phyloP scores from a whole-genome alignment of 2,113 vertebrate genomes.

The Nettapus auritus region DNA sequence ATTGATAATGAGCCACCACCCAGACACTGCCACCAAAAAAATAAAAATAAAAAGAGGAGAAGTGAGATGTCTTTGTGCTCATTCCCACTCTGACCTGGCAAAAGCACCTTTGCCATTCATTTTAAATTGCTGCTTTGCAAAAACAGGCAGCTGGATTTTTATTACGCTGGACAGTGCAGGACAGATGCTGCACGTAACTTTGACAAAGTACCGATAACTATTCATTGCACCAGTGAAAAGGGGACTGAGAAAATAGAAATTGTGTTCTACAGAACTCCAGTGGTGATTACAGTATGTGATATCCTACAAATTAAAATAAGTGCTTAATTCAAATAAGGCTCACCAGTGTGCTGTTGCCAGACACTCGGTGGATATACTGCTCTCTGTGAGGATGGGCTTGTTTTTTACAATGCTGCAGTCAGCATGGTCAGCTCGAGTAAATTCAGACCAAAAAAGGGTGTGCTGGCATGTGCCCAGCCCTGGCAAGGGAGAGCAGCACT shows the following conservation, averaged over 20 bases:
- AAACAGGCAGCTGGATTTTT: neutral
- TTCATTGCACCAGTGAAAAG: neutral
- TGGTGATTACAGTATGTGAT: neutral
- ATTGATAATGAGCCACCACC: conserved; percentile 50
- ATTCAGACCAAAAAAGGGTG: neutral
- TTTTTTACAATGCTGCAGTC: neutral
- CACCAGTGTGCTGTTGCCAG: neutral
- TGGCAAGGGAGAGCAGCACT: too few relatives aligned
- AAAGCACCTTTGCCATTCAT: conserved; percentile 1
- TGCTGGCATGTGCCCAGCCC: neutral
- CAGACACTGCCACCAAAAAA: neutral
- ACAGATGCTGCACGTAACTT: neutral
- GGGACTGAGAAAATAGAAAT: neutral
- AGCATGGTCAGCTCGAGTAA: neutral
- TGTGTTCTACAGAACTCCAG: neutral
- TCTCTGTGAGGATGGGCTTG: neutral
- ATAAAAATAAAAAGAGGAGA: neutral
- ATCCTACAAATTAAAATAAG: neutral
- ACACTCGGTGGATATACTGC: neutral
- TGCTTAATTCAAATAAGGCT: neutral
- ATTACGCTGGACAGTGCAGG: neutral
- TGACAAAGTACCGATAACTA: neutral
- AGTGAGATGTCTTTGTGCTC: neutral
- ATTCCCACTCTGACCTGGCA: neutral
- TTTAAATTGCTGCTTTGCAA: neutral